phyloP scores from a whole-genome alignment of 1,140 invertebrate genomes.

The Parapsyche elsis region DNA sequence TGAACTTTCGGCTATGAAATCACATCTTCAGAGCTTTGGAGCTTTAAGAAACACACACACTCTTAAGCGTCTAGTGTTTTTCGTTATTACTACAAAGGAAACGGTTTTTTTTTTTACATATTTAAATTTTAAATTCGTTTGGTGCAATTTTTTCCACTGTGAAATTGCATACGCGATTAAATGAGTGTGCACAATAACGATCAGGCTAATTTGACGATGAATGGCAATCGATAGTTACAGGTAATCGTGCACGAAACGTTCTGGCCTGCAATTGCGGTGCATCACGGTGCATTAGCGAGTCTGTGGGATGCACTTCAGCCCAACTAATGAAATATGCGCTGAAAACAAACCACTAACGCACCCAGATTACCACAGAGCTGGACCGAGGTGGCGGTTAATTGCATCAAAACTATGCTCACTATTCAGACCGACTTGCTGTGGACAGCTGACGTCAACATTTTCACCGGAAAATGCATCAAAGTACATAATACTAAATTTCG shows the following conservation, averaged over 20 bases:
- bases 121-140: too few species aligned
- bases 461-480: background rate
- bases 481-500: too few species aligned
- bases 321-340: conserved; percentile 19
- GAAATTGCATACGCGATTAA: too few species aligned
- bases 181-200: too few species aligned
- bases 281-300: too few species aligned
- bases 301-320: too few species aligned
- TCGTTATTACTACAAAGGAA: background rate
- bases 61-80: background rate
- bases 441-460: background rate
- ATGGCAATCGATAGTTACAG: too few species aligned
- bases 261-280: too few species aligned
- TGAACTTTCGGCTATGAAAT: conserved; percentile 28
- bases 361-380: conserved; percentile 7
- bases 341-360: conserved; percentile 25
- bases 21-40: conserved; percentile 13
- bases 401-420: conserved; percentile 44
- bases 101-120: too few species aligned
- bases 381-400: conserved; percentile 41
- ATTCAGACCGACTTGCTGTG: background rate
- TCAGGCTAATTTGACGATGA: too few species aligned
- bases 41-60: background rate
- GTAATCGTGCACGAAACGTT: too few species aligned
- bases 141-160: too few species aligned